Conservation (phyloP, 2,113 vertebrate species). For the Himantopus leucocephalus region DNA sequence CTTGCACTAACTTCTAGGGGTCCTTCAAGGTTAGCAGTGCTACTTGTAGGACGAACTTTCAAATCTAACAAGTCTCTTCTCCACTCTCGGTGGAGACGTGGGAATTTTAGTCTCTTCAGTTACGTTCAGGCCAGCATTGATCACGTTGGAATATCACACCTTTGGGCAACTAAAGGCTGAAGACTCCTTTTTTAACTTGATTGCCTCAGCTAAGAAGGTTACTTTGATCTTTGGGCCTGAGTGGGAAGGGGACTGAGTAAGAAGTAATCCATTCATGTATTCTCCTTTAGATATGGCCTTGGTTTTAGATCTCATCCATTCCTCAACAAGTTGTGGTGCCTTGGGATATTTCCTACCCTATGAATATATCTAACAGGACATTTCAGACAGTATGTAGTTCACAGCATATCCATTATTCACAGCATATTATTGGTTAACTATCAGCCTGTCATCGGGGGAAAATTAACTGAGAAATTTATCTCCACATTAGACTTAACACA, state of each 20-base stretch:
- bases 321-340: neutral
- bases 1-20: neutral
- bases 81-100: neutral
- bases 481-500: neutral
- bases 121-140: neutral
- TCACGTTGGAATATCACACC: neutral
- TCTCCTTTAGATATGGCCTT: neutral
- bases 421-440: neutral
- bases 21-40: neutral
- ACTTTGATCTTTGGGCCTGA: neutral
- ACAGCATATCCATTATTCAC: neutral
- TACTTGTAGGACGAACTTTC: neutral
- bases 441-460: neutral
- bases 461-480: neutral
- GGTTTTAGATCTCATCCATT: neutral
- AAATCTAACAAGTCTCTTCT: neutral
- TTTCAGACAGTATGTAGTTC: neutral
- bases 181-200: neutral
- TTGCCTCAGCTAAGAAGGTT: neutral
- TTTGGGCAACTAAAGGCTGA: neutral
- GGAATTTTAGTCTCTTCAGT: neutral
- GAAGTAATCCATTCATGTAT: neutral
- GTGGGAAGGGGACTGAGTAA: neutral
- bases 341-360: neutral
- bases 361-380: neutral